Conservation (phyloP, 2,797 vertebrate species). For the Sebastes itinus region DNA sequence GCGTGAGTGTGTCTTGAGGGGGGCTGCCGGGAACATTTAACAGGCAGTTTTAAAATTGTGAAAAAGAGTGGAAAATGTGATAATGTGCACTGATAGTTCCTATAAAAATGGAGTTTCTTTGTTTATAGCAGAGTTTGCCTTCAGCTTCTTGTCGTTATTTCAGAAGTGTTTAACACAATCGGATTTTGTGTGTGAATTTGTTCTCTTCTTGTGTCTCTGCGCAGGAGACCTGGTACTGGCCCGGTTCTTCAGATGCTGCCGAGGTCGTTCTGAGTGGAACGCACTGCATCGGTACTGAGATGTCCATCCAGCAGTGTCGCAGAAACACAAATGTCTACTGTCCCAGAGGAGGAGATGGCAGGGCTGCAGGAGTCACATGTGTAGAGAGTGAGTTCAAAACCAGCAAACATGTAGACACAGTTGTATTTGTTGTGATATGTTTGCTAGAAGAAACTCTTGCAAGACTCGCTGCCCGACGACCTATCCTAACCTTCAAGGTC, state of each 20-base stretch:
- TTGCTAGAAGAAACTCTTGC: neutral
- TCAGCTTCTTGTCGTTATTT: neutral
- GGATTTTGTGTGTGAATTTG: neutral
- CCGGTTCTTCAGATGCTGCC: constrained; percentile 80
- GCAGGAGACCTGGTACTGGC: constrained; percentile 97
- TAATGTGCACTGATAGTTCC: constrained; percentile 63
- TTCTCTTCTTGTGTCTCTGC: constrained; percentile 1
- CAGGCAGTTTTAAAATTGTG: constrained; percentile 41
- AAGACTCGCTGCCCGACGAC: too few species aligned
- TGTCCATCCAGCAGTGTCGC: constrained; percentile 91
- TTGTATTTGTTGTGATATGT: neutral
- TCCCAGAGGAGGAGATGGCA: constrained; percentile 85
- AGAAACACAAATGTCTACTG: constrained; percentile 89
- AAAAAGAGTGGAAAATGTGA: constrained; percentile 72
- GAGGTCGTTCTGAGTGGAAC: constrained; percentile 89
- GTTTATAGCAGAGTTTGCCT: constrained; percentile 19
- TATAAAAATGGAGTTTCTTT: constrained; percentile 18
- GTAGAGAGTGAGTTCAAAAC: constrained; percentile 86
- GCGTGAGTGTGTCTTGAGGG: constrained; percentile 26
- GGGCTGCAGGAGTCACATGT: constrained; percentile 90
- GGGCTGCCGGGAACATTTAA: constrained; percentile 59
- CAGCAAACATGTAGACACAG: neutral
- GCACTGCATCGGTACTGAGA: constrained; percentile 88
- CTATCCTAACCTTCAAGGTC: too few species aligned
- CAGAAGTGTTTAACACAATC: neutral